phyloP scores from a whole-genome alignment of 2,113 vertebrate genomes.

The Podarcis raffonei region DNA sequence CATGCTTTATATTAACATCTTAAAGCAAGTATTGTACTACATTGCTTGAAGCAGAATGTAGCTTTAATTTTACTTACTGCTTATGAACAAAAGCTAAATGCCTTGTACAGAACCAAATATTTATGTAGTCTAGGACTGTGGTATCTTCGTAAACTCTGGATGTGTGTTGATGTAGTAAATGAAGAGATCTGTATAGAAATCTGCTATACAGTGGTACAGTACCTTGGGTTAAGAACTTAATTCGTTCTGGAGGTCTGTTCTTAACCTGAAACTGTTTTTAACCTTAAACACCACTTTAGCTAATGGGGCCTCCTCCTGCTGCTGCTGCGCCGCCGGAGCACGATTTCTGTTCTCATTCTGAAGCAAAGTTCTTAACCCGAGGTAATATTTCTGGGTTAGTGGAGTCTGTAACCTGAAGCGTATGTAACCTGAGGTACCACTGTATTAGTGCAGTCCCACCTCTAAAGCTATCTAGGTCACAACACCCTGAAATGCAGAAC shows the following conservation, averaged over 20 bases:
- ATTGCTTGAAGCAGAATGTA: background rate
- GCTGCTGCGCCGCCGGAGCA: too few species aligned
- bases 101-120: background rate
- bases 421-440: too few species aligned
- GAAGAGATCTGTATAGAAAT: slow-evolving; percentile 9
- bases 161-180: background rate
- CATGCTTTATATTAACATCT: background rate
- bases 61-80: background rate
- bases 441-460: background rate
- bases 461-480: slow-evolving; percentile 14
- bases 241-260: too few species aligned
- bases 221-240: too few species aligned
- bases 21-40: background rate
- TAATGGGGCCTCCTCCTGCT: too few species aligned
- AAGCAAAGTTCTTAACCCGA: too few species aligned
- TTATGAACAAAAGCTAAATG: background rate
- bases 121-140: background rate
- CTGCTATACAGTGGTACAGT: background rate
- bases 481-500: background rate
- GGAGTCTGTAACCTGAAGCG: too few species aligned
- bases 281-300: too few species aligned
- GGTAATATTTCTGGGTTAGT: too few species aligned
- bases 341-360: too few species aligned
- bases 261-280: too few species aligned
- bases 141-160: background rate